phyloP scores from a whole-genome alignment of 30 jellyfish, hydroid and myxozoan genomes.

The Aurelia sp. region DNA sequence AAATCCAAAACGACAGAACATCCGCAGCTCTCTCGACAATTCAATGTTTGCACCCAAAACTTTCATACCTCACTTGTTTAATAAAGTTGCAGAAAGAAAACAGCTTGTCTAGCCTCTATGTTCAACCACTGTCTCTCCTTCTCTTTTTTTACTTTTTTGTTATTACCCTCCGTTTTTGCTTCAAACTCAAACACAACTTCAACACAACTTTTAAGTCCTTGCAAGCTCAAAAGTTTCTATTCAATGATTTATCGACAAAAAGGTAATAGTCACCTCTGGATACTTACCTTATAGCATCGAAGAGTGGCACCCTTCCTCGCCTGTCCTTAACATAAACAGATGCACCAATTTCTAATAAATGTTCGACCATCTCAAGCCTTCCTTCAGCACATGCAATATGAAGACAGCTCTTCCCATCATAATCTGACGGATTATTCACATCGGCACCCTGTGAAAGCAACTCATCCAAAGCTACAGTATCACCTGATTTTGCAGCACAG shows the following conservation, averaged over 20 bases:
- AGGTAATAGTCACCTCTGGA: not conserved
- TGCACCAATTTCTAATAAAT: slow-evolving; percentile 81
- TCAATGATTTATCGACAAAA: not conserved
- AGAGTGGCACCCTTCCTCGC: slow-evolving; percentile 96
- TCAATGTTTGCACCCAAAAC: no score
- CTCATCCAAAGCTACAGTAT: slow-evolving; percentile 74
- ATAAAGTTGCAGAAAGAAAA: no score
- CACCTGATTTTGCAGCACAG: slow-evolving; percentile 99
- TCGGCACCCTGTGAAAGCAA: slow-evolving; percentile 97
- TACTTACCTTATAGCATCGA: slow-evolving; percentile 94
- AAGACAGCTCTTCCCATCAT: slow-evolving; percentile 96
- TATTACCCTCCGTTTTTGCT: no score
- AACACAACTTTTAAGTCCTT: no score
- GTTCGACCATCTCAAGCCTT: slow-evolving; percentile 75
- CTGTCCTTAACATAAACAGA: slow-evolving; percentile 87
- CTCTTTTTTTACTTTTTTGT: no score
- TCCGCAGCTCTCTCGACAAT: no score
- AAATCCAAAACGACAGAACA: no score
- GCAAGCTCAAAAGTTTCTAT: no score
- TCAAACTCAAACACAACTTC: no score
- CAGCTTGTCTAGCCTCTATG: no score
- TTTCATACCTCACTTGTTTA: no score
- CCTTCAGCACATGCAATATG: slow-evolving; percentile 99
- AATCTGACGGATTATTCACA: slow-evolving; percentile 96
- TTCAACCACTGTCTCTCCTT: no score